Conservation (phyloP, 1,140 invertebrate species). For the Pseudomyrmex pallidus region DNA sequence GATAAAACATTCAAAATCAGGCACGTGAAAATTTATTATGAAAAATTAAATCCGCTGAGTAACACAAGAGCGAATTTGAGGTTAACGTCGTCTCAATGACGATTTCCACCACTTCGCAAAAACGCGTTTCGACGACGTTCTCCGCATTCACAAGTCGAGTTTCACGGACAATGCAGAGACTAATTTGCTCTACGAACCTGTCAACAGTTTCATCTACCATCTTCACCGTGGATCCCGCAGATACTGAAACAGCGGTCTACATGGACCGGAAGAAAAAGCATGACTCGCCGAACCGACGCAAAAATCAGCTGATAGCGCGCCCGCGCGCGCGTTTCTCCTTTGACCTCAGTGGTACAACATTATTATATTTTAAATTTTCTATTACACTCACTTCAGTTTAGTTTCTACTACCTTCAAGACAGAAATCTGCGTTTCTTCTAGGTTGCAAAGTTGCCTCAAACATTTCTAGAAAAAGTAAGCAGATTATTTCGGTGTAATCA, state of each 20-base stretch:
- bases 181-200: constrained; percentile 80
- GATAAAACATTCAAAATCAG: constrained; percentile 18
- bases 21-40: constrained; percentile 23
- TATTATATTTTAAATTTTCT: background rate
- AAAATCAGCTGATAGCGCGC: constrained; percentile 78
- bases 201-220: constrained; percentile 85
- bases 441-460: too few relatives aligned
- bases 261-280: constrained; percentile 74
- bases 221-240: constrained; percentile 79
- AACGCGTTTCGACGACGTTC: background rate
- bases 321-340: background rate
- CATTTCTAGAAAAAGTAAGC: too few relatives aligned
- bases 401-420: too few relatives aligned
- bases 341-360: constrained; percentile 49
- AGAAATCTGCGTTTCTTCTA: too few relatives aligned
- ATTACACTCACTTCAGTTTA: background rate
- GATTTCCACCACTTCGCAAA: constrained; percentile 1
- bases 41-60: constrained; percentile 22
- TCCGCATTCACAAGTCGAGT: background rate
- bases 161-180: constrained; percentile 10
- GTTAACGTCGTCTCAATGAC: constrained; percentile 48
- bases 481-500: too few relatives aligned
- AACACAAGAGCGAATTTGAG: constrained; percentile 26
- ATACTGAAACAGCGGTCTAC: constrained; percentile 75
- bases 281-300: constrained; percentile 73